These are phyloP conservation scores for Adela reaumurella DNA, from an alignment of 2,888 invertebrate genomes.

Conservation along the genomic window DNA sequence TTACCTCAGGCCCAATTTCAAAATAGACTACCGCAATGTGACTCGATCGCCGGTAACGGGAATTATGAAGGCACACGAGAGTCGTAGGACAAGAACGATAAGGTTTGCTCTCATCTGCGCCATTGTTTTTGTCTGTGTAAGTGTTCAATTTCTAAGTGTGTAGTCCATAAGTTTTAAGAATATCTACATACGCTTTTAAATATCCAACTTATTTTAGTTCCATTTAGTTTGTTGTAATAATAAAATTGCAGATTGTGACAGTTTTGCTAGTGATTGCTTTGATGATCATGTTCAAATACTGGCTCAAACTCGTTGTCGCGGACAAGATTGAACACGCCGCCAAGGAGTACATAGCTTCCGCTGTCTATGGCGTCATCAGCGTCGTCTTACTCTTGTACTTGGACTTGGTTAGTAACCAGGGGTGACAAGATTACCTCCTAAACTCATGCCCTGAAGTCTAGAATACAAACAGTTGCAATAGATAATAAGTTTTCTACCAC, in stretches of 20 bases:
- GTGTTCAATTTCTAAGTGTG: too few species aligned
- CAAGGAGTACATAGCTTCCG: conserved; percentile 1
- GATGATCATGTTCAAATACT: conserved; percentile 4
- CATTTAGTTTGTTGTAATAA: too few species aligned
- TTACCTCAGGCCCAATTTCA: conserved; percentile 5
- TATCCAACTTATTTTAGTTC: too few species aligned
- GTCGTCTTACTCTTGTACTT: conserved; percentile 3
- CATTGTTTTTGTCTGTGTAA: conserved; percentile 2
- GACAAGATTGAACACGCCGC: neutral
- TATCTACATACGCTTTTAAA: too few species aligned
- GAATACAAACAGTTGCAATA: too few species aligned
- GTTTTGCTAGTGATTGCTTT: conserved; percentile 1
- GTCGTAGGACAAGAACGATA: neutral
- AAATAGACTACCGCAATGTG: conserved; percentile 1
- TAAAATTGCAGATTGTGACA: conserved; percentile 1
- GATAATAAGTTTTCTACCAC: too few species aligned
- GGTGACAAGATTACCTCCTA: too few species aligned
- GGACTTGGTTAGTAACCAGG: conserved; percentile 5
- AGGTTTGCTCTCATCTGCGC: neutral
- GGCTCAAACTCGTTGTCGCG: conserved; percentile 4
- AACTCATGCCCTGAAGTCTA: too few species aligned
- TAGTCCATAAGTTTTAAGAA: too few species aligned
- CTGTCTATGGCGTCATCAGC: conserved; percentile 1
- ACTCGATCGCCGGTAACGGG: conserved; percentile 4
- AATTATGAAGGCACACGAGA: conserved; percentile 3